Conservation (phyloP, 1,140 invertebrate species). For the Pararge aegeria region DNA sequence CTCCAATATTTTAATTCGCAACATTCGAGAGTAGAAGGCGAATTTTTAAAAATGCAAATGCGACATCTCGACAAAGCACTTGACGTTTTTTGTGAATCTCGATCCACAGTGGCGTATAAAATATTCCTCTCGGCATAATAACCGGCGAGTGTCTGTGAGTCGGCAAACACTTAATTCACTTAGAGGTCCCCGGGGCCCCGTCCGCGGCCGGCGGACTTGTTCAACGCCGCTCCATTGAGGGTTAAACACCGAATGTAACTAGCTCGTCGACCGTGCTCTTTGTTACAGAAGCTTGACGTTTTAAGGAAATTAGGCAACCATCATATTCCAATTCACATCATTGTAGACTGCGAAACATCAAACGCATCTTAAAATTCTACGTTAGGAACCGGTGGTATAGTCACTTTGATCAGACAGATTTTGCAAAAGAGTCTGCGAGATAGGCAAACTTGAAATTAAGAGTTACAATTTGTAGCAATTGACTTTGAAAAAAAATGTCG, state of each 20-base stretch:
- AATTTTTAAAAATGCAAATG: conserved; percentile 24
- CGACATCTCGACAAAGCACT: conserved; percentile 28
- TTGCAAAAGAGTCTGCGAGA: too few relatives aligned
- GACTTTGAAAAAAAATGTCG: too few relatives aligned
- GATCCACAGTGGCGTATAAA: conserved; percentile 20
- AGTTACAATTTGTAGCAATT: too few relatives aligned
- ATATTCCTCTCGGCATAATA: conserved; percentile 29
- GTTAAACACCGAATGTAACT: conserved; percentile 33
- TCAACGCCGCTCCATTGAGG: conserved; percentile 27
- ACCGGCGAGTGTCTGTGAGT: conserved; percentile 31
- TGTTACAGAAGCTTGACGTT: conserved; percentile 26
- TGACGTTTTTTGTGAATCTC: conserved; percentile 33
- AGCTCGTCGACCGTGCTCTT: conserved; percentile 11
- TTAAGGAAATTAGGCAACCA: conserved; percentile 23
- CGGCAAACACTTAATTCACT: conserved; percentile 55
- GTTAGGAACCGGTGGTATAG: too few relatives aligned
- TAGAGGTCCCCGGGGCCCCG: conserved; percentile 40
- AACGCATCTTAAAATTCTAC: too few relatives aligned
- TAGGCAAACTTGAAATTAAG: too few relatives aligned
- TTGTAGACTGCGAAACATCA: neutral
- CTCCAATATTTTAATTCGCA: conserved; percentile 15
- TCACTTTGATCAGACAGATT: too few relatives aligned
- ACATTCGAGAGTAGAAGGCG: conserved; percentile 8
- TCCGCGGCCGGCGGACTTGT: conserved; percentile 25
- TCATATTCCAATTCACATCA: neutral